Evolutionary conservation across 2,888 invertebrate genomes (phyloP).

Genomic region (Aporophyla lueneburgensis): DNA sequence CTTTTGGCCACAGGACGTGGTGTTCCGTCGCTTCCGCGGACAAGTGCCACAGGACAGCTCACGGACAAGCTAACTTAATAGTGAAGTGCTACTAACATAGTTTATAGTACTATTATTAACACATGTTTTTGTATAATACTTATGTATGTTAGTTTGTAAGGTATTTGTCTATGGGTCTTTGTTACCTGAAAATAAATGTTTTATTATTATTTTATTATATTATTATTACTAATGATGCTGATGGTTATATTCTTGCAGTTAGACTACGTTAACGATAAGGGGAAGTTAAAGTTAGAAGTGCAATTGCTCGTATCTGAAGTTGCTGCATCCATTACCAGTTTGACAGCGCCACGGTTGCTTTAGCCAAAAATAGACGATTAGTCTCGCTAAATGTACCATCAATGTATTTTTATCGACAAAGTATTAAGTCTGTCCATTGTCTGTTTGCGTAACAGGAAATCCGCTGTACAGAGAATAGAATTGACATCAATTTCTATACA

Average conservation of each 20-base stretch:
- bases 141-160: too few species aligned
- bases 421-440: slow-evolving; percentile 10
- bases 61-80: too few species aligned
- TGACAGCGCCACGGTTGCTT: slow-evolving; percentile 29
- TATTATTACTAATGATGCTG: neutral
- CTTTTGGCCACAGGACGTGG: too few species aligned
- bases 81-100: too few species aligned
- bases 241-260: neutral
- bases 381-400: slow-evolving; percentile 17
- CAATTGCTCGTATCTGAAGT: slow-evolving; percentile 28
- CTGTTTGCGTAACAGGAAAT: neutral
- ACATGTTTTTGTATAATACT: too few species aligned
- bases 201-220: too few species aligned
- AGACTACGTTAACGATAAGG: neutral
- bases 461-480: too few species aligned
- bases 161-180: too few species aligned
- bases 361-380: slow-evolving; percentile 47
- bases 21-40: too few species aligned
- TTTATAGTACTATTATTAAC: too few species aligned
- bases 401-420: slow-evolving; percentile 28
- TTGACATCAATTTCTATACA: neutral
- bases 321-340: slow-evolving; percentile 34
- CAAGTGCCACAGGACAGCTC: too few species aligned
- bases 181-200: too few species aligned
- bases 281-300: slow-evolving; percentile 12